Evolutionary conservation across 2,113 vertebrate genomes (phyloP).

Genomic region (Ophthalmolycus amberensis): DNA sequence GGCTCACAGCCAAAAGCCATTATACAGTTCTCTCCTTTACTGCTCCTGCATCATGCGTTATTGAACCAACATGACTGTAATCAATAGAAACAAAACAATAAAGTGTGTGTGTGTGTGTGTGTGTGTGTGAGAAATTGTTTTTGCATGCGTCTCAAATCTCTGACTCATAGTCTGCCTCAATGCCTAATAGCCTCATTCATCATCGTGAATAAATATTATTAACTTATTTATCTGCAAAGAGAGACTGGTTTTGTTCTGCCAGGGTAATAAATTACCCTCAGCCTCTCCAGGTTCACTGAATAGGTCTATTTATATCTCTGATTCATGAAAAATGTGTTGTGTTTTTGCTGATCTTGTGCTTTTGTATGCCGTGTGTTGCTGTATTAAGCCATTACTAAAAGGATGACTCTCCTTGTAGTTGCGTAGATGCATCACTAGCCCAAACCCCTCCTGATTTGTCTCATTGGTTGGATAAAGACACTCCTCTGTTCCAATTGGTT

Average conservation of each 20-base stretch:
- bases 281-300: constrained; percentile 31
- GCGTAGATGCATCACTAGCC: constrained; percentile 43
- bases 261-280: constrained; percentile 40
- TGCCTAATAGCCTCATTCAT: constrained; percentile 71
- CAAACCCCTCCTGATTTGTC: constrained; percentile 20
- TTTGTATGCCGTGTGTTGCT: constrained; percentile 40
- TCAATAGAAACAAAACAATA: constrained; percentile 50
- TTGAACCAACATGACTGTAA: constrained; percentile 64
- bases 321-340: background rate
- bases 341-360: constrained; percentile 14
- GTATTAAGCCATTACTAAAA: constrained; percentile 40
- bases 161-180: constrained; percentile 43
- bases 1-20: constrained; percentile 25
- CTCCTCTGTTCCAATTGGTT: constrained; percentile 40
- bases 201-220: constrained; percentile 58
- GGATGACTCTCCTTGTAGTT: constrained; percentile 35
- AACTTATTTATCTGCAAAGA: constrained; percentile 41
- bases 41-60: constrained; percentile 52
- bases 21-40: constrained; percentile 32
- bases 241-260: constrained; percentile 45
- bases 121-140: constrained; percentile 19
- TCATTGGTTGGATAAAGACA: constrained; percentile 42
- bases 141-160: constrained; percentile 43
- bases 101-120: constrained; percentile 16
- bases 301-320: constrained; percentile 12